Evolutionary conservation across 2,888 invertebrate species (phyloP), one percentile per base, ranked within the genome.

Genomic region (Caenorhabditis doughertyi): DNA sequence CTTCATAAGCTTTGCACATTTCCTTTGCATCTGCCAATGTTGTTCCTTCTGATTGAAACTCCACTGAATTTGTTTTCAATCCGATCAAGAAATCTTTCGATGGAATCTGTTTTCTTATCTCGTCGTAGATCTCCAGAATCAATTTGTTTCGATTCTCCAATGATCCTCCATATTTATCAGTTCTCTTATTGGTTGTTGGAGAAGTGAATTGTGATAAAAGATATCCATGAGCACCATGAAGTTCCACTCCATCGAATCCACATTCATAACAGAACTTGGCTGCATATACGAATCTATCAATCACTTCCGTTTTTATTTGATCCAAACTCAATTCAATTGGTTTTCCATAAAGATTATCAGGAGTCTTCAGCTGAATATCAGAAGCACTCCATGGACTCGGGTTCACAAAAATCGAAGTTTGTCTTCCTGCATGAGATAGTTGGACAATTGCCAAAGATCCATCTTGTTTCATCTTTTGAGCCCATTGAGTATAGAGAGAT

Each of bases 61-160:
- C 89, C 16, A 87, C 85, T 2, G 89, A 89, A 70, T 89, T 89
- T 16, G 88, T 81, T 56, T 89, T 89, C 44, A 89, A 70, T 25
- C 89, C 89, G n/a, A 89, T 73, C n/a, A 88, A 35, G 29, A 89
- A 89, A 1, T 84, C 82, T 23, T 83, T 84, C 27, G 74, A 71
- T 8, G 88, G 85, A 47, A 88, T 79, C 55, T 79, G 70, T 23
- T 68, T 51, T 42, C 87, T 64, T 21, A 88, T 87, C 11, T 83
- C 87, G 16, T 83, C 82, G 32, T 86, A 86, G 49, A 85, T 85
- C 39, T 88, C 88, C 27, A 67, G 25, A 23, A 88, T 67, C 21
- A 88, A 64, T n/a, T 85, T 70, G 9, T 79, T 64, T 3, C 88
- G 79, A 44, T 88, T 88, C 27, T 81, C 84, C 11, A 77, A 55